A percentile compares a stretch with the other conserved stretches of the same genome.
These are phyloP conservation scores for Ellobius talpinus DNA, from an alignment of 2,113 vertebrate genomes.

Conservation along the genomic window DNA sequence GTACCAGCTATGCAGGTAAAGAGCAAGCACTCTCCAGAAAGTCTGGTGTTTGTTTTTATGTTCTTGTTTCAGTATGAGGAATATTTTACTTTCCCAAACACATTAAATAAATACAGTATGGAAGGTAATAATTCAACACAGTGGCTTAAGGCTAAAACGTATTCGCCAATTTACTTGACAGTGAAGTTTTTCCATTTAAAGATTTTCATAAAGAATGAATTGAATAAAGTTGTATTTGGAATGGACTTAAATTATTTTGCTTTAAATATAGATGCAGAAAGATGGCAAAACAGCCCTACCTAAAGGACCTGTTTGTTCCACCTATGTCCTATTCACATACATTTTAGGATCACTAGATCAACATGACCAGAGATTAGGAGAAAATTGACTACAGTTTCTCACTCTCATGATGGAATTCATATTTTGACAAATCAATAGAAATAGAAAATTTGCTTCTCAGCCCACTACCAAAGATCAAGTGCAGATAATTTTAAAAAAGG, in stretches of 20 bases:
- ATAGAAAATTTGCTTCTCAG: neutral
- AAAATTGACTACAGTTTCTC: neutral
- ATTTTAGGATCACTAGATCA: neutral
- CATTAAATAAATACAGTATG: constrained; percentile 47
- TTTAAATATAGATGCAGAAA: constrained; percentile 14
- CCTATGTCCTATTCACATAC: neutral
- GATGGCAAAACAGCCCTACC: neutral
- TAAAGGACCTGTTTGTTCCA: neutral
- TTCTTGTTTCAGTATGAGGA: neutral
- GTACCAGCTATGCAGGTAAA: neutral
- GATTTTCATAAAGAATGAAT: constrained; percentile 34
- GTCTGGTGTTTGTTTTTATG: neutral
- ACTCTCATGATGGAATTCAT: neutral
- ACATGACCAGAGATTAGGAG: neutral
- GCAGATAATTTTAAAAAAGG: neutral
- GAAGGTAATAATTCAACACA: constrained; percentile 47
- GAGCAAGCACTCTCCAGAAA: neutral
- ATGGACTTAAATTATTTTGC: constrained; percentile 42
- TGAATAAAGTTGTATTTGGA: constrained; percentile 46
- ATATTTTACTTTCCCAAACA: neutral
- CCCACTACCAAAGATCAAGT: neutral
- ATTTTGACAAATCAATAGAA: neutral
- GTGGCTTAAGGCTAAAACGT: constrained; percentile 51
- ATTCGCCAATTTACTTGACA: constrained; percentile 58
- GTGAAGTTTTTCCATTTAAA: constrained; percentile 48